Percentiles rank a stretch among this genome's conserved stretches.
Conservation (phyloP, 1,140 invertebrate species). For the Cyclina sinensis region DNA sequence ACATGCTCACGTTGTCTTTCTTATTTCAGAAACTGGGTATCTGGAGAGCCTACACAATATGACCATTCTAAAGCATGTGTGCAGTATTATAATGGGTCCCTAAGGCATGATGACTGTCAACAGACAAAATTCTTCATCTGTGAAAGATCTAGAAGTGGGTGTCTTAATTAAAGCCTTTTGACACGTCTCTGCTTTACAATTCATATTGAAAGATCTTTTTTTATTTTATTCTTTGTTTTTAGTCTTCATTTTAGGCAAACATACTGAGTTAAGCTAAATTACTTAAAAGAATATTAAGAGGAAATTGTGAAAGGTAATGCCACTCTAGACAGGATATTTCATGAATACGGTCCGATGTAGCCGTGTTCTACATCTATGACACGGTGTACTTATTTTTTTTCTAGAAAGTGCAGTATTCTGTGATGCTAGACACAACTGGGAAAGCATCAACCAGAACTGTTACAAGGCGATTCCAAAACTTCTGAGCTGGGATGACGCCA, state of each 20-base stretch:
- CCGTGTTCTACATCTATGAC: too few species aligned
- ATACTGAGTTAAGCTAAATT: too few species aligned
- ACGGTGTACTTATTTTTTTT: neutral
- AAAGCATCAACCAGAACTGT: slow-evolving; percentile 26
- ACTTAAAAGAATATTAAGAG: too few species aligned
- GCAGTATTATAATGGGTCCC: slow-evolving; percentile 37
- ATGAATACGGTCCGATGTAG: too few species aligned
- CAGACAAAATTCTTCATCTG: slow-evolving; percentile 48
- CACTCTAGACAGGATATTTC: too few species aligned
- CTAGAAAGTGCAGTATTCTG: slow-evolving; percentile 34
- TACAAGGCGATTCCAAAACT: slow-evolving; percentile 43
- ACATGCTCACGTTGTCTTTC: neutral
- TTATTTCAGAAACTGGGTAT: slow-evolving; percentile 47
- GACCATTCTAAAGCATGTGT: slow-evolving; percentile 57
- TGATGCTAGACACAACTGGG: slow-evolving; percentile 46
- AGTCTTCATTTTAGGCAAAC: too few species aligned
- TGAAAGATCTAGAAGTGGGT: slow-evolving; percentile 49
- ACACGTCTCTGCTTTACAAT: too few species aligned
- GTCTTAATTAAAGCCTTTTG: too few species aligned
- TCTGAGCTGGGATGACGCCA: slow-evolving; percentile 35
- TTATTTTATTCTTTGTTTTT: too few species aligned
- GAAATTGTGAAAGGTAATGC: too few species aligned
- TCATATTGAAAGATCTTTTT: too few species aligned
- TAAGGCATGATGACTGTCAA: slow-evolving; percentile 40
- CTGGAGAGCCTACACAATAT: slow-evolving; percentile 34